Conservation (phyloP, 2,888 invertebrate species). For the Eupeodes latifasciatus region DNA sequence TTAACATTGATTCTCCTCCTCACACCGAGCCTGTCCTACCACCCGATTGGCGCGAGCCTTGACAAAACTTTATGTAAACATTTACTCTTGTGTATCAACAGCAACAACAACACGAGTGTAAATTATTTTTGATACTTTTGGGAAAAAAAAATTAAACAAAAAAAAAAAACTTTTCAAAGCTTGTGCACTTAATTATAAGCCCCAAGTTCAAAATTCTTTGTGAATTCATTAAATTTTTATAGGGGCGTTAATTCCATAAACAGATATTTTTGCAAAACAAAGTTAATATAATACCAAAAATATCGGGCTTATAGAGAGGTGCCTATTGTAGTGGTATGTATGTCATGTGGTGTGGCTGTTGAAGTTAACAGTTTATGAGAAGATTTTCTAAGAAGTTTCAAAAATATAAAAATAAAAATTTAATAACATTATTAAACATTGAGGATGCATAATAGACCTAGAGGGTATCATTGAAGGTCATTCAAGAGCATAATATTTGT, state of each 20-base stretch:
- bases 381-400: neutral
- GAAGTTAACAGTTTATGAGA: neutral
- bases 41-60: neutral
- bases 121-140: slow-evolving; percentile 21
- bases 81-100: neutral
- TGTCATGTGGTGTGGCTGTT: neutral
- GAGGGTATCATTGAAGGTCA: neutral
- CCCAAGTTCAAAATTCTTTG: slow-evolving; percentile 18
- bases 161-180: slow-evolving; percentile 16
- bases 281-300: neutral
- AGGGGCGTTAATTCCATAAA: slow-evolving; percentile 41
- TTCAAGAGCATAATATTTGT: neutral
- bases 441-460: neutral
- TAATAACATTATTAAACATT: neutral
- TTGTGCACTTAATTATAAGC: slow-evolving; percentile 40
- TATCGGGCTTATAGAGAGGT: neutral
- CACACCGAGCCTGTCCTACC: neutral
- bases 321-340: too few relatives aligned
- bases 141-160: neutral
- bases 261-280: slow-evolving; percentile 21
- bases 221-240: slow-evolving; percentile 34
- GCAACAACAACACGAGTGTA: slow-evolving; percentile 9
- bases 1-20: slow-evolving; percentile 18
- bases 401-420: neutral
- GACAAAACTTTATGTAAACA: slow-evolving; percentile 33